A percentile compares a stretch with the other conserved stretches of the same genome.
phyloP scores from a whole-genome alignment of 2,888 invertebrate species.

The Congeria kusceri region DNA sequence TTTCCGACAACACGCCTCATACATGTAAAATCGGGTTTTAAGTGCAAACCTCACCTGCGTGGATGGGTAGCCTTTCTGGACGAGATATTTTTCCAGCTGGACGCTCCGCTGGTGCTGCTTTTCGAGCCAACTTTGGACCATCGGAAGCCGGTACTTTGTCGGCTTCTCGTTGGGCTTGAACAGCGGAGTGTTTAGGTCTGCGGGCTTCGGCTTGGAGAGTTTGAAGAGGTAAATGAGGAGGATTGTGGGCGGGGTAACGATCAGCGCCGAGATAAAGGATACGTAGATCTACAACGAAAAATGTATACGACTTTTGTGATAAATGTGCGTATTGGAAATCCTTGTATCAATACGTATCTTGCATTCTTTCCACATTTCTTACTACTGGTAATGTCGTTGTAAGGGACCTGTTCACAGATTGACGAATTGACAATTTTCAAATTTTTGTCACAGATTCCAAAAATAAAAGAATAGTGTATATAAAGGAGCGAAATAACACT shows the following conservation, averaged over 20 bases:
- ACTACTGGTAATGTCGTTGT: no score
- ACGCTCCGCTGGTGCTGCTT: slow-evolving; percentile 59
- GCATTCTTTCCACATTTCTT: no score
- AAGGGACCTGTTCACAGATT: no score
- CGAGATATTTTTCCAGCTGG: slow-evolving; percentile 64
- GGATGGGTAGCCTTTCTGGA: slow-evolving; percentile 60
- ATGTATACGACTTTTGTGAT: neutral
- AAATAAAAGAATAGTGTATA: no score
- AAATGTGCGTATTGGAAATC: no score
- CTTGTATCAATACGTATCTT: no score
- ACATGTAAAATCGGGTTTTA: no score
- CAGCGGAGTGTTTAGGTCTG: slow-evolving; percentile 28
- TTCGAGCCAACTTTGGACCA: slow-evolving; percentile 62
- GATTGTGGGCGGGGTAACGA: slow-evolving; percentile 63
- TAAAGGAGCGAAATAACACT: no score
- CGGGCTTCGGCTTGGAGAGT: slow-evolving; percentile 54
- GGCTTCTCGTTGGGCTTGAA: slow-evolving; percentile 28
- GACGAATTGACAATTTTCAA: no score
- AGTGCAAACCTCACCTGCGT: no score
- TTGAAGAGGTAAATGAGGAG: slow-evolving; percentile 67
- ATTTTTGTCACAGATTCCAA: no score
- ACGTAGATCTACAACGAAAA: slow-evolving; percentile 54
- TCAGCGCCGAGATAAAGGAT: slow-evolving; percentile 64
- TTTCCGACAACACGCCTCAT: no score
- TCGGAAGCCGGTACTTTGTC: slow-evolving; percentile 59